phyloP scores from a whole-genome alignment of 2,113 vertebrate species.

The Ceuthmochares aereus region DNA sequence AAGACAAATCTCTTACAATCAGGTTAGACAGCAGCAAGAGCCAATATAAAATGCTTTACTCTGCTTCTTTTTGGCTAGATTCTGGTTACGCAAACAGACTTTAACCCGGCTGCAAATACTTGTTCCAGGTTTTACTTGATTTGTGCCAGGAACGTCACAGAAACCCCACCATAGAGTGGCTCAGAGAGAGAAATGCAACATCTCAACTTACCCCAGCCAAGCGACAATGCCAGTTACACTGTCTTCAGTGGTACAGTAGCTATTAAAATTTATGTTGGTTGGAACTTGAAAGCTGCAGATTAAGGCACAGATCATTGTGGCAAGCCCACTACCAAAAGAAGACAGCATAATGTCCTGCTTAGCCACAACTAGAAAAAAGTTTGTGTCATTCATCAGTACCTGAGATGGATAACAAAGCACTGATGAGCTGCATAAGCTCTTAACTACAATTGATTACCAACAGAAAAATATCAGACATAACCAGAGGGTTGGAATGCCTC shows the following conservation, averaged over 20 bases:
- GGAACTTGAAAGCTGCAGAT: neutral
- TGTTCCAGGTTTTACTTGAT: neutral
- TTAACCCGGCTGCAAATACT: neutral
- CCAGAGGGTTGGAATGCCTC: no score
- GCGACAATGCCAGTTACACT: neutral
- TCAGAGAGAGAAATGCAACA: neutral
- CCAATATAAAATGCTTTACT: neutral
- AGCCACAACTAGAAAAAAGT: neutral
- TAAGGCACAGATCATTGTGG: neutral
- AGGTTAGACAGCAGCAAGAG: neutral
- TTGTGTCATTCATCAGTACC: neutral
- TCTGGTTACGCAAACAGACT: neutral
- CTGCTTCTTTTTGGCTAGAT: neutral
- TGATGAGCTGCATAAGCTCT: neutral
- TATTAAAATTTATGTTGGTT: neutral
- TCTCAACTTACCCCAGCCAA: neutral
- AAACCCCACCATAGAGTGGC: neutral
- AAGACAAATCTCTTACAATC: neutral
- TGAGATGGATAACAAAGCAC: neutral
- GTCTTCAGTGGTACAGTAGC: neutral
- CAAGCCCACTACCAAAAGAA: neutral
- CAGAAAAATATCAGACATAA: neutral
- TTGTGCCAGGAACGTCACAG: neutral
- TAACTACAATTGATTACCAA: neutral
- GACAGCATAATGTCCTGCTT: neutral